These are phyloP conservation scores for Girardinus metallicus DNA, from an alignment of 2,797 vertebrate genomes.

Conservation along the genomic window DNA sequence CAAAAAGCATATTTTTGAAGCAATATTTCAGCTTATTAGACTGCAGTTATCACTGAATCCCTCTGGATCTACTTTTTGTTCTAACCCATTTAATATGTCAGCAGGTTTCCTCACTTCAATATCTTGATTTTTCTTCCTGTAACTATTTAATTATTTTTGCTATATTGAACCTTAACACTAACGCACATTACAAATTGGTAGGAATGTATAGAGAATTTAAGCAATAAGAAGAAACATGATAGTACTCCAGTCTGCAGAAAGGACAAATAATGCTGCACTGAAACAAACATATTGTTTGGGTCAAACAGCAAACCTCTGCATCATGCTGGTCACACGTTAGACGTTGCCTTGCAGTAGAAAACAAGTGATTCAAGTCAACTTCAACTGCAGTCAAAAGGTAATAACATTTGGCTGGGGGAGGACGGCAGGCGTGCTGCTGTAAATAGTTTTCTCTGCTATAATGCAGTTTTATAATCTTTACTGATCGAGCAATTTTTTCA, in stretches of 20 bases:
- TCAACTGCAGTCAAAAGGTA: conserved; percentile 38
- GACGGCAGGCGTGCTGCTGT: conserved; percentile 10
- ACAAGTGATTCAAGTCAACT: conserved; percentile 18
- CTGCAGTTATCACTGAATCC: not conserved
- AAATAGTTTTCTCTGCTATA: conserved; percentile 13
- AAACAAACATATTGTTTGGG: conserved; percentile 12
- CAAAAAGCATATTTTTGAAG: not conserved
- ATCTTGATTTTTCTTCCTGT: not conserved
- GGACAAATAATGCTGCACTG: conserved; percentile 1
- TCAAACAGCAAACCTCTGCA: conserved; percentile 8
- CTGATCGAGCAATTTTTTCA: conserved; percentile 10
- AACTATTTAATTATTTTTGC: not conserved
- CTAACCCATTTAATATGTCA: not conserved
- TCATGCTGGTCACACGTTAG: conserved; percentile 8
- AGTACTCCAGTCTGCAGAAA: conserved; percentile 5
- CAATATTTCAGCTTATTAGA: not conserved
- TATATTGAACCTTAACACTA: not conserved
- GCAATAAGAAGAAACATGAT: not conserved
- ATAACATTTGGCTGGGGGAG: conserved; percentile 20
- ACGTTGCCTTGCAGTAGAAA: conserved; percentile 35
- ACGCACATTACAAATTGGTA: no score
- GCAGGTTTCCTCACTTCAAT: not conserved
- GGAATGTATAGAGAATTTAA: not conserved
- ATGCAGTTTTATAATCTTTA: conserved; percentile 3
- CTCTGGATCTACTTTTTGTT: not conserved